phyloP scores from a whole-genome alignment of 2,888 invertebrate genomes.

The Stenichneumon culpator region DNA sequence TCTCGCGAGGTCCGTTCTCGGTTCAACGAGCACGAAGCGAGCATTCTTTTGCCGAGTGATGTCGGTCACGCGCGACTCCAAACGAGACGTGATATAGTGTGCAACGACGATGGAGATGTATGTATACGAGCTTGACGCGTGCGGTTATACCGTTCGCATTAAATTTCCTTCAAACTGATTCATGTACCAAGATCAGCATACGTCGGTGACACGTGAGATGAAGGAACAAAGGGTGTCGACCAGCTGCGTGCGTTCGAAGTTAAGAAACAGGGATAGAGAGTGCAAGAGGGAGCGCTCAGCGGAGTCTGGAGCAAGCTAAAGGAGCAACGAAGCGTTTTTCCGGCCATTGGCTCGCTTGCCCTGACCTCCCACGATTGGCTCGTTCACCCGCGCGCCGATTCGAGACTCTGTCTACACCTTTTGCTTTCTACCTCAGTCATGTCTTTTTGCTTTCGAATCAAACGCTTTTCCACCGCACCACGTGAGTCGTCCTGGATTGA shows the following conservation, averaged over 20 bases:
- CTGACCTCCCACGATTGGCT: constrained; percentile 65
- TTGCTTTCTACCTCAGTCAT: constrained; percentile 14
- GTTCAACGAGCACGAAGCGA: constrained; percentile 65
- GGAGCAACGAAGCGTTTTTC: constrained; percentile 45
- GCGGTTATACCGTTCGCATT: constrained; percentile 35
- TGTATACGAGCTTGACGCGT: constrained; percentile 27
- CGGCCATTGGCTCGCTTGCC: constrained; percentile 56
- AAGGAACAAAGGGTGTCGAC: constrained; percentile 26
- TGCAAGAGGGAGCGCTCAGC: constrained; percentile 11
- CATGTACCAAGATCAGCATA: constrained; percentile 5
- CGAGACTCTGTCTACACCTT: constrained; percentile 5
- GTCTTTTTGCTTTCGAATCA: constrained; percentile 65
- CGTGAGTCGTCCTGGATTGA: not conserved
- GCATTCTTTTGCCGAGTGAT: constrained; percentile 45
- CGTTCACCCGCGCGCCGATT: constrained; percentile 56
- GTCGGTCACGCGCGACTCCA: constrained; percentile 49
- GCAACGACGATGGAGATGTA: constrained; percentile 6
- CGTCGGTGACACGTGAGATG: constrained; percentile 1
- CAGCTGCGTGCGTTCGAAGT: constrained; percentile 52
- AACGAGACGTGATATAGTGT: constrained; percentile 27
- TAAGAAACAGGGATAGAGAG: constrained; percentile 10
- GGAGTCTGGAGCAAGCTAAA: constrained; percentile 23
- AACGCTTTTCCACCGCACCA: not conserved
- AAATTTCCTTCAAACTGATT: constrained; percentile 43
- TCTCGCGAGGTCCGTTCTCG: constrained; percentile 43